Evolutionary conservation across 2,888 invertebrate species (phyloP).

Genomic region (Podabrus alpinus): DNA sequence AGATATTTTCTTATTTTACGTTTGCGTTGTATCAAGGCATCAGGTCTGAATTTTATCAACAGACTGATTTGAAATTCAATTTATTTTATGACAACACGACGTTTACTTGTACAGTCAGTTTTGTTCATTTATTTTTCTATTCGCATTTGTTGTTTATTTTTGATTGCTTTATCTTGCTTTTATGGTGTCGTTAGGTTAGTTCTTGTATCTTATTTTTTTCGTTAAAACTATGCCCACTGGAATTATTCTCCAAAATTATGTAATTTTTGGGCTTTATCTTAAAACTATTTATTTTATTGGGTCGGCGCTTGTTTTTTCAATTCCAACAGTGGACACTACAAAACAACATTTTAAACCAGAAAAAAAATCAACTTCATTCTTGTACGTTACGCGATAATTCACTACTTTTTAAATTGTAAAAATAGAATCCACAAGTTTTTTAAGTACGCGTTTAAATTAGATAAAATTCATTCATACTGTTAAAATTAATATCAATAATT

Average conservation of each 20-base stretch:
- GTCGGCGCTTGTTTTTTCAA: background rate
- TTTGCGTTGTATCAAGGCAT: constrained; percentile 27
- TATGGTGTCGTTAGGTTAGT: constrained; percentile 13
- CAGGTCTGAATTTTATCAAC: constrained; percentile 44
- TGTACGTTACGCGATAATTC: too few species aligned
- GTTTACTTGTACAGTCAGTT: constrained; percentile 22
- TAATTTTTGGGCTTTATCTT: background rate
- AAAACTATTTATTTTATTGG: background rate
- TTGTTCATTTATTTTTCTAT: constrained; percentile 28
- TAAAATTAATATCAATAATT: too few species aligned
- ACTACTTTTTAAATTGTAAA: too few species aligned
- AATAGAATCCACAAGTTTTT: too few species aligned
- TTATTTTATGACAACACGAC: constrained; percentile 43
- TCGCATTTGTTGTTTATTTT: constrained; percentile 24
- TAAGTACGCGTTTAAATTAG: too few species aligned
- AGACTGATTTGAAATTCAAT: constrained; percentile 47
- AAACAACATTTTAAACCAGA: background rate
- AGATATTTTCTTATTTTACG: constrained; percentile 22
- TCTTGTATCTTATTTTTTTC: constrained; percentile 6
- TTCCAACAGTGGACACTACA: background rate
- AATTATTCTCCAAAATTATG: background rate
- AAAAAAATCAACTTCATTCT: too few species aligned
- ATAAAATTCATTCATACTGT: too few species aligned
- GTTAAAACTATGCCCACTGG: background rate
- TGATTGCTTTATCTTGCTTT: constrained; percentile 29